Evolutionary conservation across 2,113 vertebrate genomes (phyloP), one percentile per base, ranked within the genome.

Genomic region (Indicator maculatus): DNA sequence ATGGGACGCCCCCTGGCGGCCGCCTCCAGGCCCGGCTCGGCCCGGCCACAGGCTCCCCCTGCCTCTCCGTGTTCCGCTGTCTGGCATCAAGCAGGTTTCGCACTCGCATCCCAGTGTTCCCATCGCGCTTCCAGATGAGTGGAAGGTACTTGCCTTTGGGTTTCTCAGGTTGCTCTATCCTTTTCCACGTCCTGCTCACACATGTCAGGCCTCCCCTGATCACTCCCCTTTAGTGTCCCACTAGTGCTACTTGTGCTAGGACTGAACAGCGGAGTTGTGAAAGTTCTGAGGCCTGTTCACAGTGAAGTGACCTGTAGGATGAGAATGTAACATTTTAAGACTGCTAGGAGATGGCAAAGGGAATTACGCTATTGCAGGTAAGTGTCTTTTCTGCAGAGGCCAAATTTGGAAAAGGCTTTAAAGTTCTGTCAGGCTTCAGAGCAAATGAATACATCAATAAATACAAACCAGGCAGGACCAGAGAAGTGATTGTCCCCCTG

Each of bases 11-110:
- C 90, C 60, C 90, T 83, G 53, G 84, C 76, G 92, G 3, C 30
- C 59, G 3, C 33, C 4, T 3, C 15, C 6, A 3, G 52, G 2
- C 15, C 4, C 3, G 50, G 36, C 58, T 1, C 18, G 8, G 16
- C 44, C 8, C 3, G 26, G 28, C 31, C 50, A 19, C 28, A 2
- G 8, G 31, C 39, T 5, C 23, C 36, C 5, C 4, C 4, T 5
- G 5, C 23, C 9, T 44, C 41, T 44, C 12, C 6, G 9, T 2
- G 2, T 1, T 8, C 73, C 2, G 6, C 44, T 2, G 5, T 1
- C 24, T 2, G 39, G 3, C 1, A 3, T 0, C 27, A 0, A 1
- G 15, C 3, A 36, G 19, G 11, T 4, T 31, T n/a, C 9, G 4
- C 79, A 0, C 4, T 4, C 18, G 1, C 47, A 0, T 5, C 28